phyloP scores from a whole-genome alignment of 1,140 invertebrate species.

The Cephus cinctus region DNA sequence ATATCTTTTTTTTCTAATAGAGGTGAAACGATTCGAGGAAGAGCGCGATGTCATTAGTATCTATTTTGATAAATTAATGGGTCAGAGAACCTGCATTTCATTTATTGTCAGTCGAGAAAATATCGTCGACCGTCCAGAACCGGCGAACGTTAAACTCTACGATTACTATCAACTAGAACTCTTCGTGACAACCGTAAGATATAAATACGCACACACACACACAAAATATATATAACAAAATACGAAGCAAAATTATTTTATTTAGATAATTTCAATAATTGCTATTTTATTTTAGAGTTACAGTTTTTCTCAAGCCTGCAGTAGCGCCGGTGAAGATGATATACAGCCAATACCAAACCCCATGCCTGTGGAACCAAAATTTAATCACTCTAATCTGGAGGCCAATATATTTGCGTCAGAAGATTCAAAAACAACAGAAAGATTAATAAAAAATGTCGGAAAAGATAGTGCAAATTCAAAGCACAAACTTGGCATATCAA shows the following conservation, averaged over 20 bases:
- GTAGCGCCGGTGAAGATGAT: conserved; percentile 32
- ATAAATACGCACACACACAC: neutral
- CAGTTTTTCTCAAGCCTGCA: conserved; percentile 36
- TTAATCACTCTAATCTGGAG: neutral
- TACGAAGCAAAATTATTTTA: conserved; percentile 12
- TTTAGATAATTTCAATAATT: conserved; percentile 1
- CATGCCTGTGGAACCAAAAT: conserved; percentile 20
- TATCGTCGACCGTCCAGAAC: conserved; percentile 55
- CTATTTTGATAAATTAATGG: conserved; percentile 55
- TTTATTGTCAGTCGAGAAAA: conserved; percentile 52
- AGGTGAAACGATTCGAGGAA: conserved; percentile 59
- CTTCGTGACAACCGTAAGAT: conserved; percentile 32
- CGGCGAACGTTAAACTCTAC: conserved; percentile 64
- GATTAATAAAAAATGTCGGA: neutral
- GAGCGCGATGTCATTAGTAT: conserved; percentile 50
- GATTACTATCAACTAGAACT: conserved; percentile 71
- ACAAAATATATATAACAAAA: neutral
- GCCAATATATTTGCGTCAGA: neutral
- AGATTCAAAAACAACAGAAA: too few species aligned
- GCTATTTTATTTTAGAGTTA: conserved; percentile 35
- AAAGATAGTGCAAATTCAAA: neutral
- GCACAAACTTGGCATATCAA: conserved; percentile 1
- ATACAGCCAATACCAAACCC: conserved; percentile 26
- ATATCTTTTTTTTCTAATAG: conserved; percentile 36
- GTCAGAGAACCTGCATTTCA: conserved; percentile 53